A percentile compares a stretch with the other conserved stretches of the same genome.
Conservation (phyloP, 2,888 invertebrate genomes). For the Himalopsyche japonica region DNA sequence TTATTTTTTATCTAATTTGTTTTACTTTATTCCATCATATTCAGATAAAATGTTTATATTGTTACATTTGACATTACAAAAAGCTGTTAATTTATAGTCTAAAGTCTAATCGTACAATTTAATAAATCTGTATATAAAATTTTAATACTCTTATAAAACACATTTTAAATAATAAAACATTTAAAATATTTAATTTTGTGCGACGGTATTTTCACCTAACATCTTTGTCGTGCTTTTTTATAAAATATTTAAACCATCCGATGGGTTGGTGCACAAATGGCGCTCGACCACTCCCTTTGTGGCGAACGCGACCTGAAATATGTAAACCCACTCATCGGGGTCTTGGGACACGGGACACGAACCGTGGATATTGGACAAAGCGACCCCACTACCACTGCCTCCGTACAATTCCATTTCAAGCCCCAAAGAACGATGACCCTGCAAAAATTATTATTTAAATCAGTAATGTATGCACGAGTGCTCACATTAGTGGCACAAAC, state of each 20-base stretch:
- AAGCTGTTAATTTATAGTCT: too few relatives aligned
- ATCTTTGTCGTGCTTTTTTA: slow-evolving; percentile 3
- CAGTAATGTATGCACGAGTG: not conserved
- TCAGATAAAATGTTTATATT: too few relatives aligned
- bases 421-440: not conserved
- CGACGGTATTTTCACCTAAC: too few relatives aligned
- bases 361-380: not conserved
- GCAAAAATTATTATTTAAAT: not conserved
- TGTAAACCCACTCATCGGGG: slow-evolving; percentile 22
- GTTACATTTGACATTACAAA: too few relatives aligned
- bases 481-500: not conserved
- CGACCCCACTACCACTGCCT: not conserved
- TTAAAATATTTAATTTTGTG: too few relatives aligned
- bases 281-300: slow-evolving; percentile 1
- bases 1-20: too few relatives aligned
- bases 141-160: too few relatives aligned
- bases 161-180: too few relatives aligned
- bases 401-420: not conserved
- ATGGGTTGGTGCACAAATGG: slow-evolving; percentile 17
- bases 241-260: slow-evolving; percentile 21
- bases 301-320: slow-evolving; percentile 11
- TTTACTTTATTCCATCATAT: too few relatives aligned
- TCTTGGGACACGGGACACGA: not conserved
- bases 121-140: too few relatives aligned
- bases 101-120: too few relatives aligned